These are phyloP conservation scores for Leptinotarsa peninsularis DNA, from an alignment of 2,888 invertebrate species.

Conservation along the genomic window DNA sequence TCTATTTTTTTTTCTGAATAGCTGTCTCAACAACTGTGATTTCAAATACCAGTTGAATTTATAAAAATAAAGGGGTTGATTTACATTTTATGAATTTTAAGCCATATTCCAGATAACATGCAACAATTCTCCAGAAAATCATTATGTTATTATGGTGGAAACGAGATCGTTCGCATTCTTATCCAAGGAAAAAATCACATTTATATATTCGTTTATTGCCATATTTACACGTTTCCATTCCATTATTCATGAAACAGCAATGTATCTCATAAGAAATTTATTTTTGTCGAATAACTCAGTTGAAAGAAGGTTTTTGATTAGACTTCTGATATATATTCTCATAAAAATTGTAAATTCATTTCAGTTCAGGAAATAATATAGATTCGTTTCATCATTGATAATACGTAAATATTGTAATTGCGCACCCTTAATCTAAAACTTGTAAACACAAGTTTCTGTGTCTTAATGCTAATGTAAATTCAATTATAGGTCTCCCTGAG, in stretches of 20 bases:
- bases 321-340: too few species aligned
- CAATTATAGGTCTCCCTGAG: too few species aligned
- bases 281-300: neutral
- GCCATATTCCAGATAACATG: neutral
- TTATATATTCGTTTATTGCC: neutral
- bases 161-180: neutral
- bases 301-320: neutral
- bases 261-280: neutral
- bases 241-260: slow-evolving; percentile 1
- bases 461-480: too few species aligned
- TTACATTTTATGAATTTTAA: neutral
- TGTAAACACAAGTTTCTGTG: too few species aligned
- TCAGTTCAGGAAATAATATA: too few species aligned
- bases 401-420: too few species aligned
- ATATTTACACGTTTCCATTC: neutral
- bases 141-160: neutral
- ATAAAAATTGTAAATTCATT: too few species aligned
- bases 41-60: neutral
- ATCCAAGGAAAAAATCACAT: neutral
- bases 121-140: neutral
- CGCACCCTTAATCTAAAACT: too few species aligned
- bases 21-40: too few species aligned
- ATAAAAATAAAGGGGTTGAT: neutral
- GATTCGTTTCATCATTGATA: too few species aligned
- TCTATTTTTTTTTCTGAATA: too few species aligned